A percentile compares a stretch with the other conserved stretches of the same genome.
These are phyloP conservation scores for Boleophthalmus pectinirostris DNA, from an alignment of 2,113 vertebrate species.

Conservation along the genomic window DNA sequence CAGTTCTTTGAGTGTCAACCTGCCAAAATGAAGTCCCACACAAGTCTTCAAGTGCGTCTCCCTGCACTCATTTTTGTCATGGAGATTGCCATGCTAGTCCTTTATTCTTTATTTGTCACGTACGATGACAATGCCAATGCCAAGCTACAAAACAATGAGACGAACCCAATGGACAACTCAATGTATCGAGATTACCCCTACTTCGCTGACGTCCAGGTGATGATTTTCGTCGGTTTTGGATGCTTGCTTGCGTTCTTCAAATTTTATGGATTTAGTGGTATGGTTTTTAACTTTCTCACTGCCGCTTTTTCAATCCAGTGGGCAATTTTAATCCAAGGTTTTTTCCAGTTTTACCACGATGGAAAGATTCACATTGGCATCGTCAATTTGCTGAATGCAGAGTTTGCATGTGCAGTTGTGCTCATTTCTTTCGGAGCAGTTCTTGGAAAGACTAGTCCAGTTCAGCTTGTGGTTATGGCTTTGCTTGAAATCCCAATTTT, in stretches of 20 bases:
- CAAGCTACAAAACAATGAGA: slow-evolving; percentile 49
- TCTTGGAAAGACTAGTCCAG: slow-evolving; percentile 81
- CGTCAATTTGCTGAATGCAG: slow-evolving; percentile 75
- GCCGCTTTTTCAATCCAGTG: slow-evolving; percentile 82
- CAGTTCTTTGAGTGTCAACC: slow-evolving; percentile 35
- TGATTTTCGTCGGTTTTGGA: slow-evolving; percentile 84
- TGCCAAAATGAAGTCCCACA: slow-evolving; percentile 46
- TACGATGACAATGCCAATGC: slow-evolving; percentile 72
- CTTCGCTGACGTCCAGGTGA: slow-evolving; percentile 84
- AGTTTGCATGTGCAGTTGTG: slow-evolving; percentile 81
- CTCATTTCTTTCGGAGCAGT: slow-evolving; percentile 83
- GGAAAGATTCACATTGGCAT: slow-evolving; percentile 78
- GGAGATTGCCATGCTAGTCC: slow-evolving; percentile 67
- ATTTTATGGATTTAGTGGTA: slow-evolving; percentile 77
- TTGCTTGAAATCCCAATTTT: slow-evolving; percentile 77
- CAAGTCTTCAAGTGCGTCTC: slow-evolving; percentile 63
- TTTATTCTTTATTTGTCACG: slow-evolving; percentile 77
- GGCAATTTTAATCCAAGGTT: slow-evolving; percentile 81
- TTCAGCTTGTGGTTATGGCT: slow-evolving; percentile 82
- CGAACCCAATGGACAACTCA: slow-evolving; percentile 56
- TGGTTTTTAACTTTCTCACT: slow-evolving; percentile 84
- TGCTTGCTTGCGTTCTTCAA: slow-evolving; percentile 82
- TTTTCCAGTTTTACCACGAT: slow-evolving; percentile 72
- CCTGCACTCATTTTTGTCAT: slow-evolving; percentile 73
- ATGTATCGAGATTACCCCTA: slow-evolving; percentile 76